A percentile compares a stretch with the other conserved stretches of the same genome.
Evolutionary conservation across 1,140 invertebrate species (phyloP).

Genomic region (Aphaenogaster floridana): DNA sequence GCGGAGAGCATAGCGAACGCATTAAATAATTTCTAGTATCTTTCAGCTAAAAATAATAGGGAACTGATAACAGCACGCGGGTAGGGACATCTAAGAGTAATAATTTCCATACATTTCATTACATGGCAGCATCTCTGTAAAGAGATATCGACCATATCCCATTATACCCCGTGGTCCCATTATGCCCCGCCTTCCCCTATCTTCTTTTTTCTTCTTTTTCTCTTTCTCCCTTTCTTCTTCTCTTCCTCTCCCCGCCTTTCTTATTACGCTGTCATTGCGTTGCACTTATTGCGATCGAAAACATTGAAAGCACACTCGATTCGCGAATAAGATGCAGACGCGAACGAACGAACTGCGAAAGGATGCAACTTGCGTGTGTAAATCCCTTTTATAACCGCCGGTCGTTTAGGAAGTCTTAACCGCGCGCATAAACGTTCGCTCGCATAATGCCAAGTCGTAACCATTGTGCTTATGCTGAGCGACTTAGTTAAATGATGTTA

Average conservation of each 20-base stretch:
- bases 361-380: not conserved
- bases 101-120: too few relatives aligned
- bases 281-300: not conserved
- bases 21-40: too few relatives aligned
- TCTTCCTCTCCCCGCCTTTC: not conserved
- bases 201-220: not conserved
- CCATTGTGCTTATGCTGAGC: not conserved
- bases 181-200: too few relatives aligned
- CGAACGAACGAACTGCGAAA: not conserved
- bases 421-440: constrained; percentile 18
- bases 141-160: too few relatives aligned
- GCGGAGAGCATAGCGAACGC: too few relatives aligned
- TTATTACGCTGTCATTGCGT: not conserved
- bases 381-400: constrained; percentile 10
- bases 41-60: too few relatives aligned
- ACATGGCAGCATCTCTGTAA: too few relatives aligned
- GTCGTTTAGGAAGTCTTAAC: not conserved
- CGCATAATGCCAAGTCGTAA: constrained; percentile 6
- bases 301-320: not conserved
- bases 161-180: too few relatives aligned
- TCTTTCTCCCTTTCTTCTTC: not conserved
- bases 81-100: too few relatives aligned
- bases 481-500: constrained; percentile 32
- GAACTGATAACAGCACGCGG: too few relatives aligned
- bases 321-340: not conserved